Evolutionary conservation across 2,888 invertebrate genomes (phyloP).

Genomic region (Drosophila subquinaria): DNA sequence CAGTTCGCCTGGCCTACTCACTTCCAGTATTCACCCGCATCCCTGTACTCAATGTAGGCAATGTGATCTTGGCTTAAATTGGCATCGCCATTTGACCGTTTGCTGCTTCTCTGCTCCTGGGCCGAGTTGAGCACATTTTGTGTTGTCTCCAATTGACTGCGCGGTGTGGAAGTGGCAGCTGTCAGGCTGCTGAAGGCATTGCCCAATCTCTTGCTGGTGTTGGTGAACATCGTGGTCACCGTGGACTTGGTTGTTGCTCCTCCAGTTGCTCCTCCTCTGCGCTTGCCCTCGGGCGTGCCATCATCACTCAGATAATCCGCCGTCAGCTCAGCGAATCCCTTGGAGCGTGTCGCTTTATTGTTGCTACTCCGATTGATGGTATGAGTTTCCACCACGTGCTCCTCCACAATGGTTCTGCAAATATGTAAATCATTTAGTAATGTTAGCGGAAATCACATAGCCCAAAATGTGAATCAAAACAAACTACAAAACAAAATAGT

Average conservation of each 20-base stretch:
- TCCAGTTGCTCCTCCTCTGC: not conserved
- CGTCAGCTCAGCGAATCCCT: slow-evolving; percentile 71
- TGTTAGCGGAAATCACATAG: slow-evolving; percentile 42
- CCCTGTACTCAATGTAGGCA: slow-evolving; percentile 91
- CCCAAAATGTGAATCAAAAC: slow-evolving; percentile 64
- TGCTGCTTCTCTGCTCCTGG: slow-evolving; percentile 69
- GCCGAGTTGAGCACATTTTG: slow-evolving; percentile 81
- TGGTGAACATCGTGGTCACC: slow-evolving; percentile 51
- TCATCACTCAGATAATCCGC: slow-evolving; percentile 89
- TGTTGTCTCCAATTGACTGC: slow-evolving; percentile 76
- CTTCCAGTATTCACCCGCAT: slow-evolving; percentile 94
- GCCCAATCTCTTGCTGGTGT: slow-evolving; percentile 52
- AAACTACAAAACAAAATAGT: slow-evolving; percentile 44
- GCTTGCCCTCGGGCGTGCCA: slow-evolving; percentile 72
- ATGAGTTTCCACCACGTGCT: slow-evolving; percentile 77
- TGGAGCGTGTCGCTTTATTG: slow-evolving; percentile 49
- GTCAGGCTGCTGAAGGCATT: slow-evolving; percentile 39
- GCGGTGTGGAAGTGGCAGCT: slow-evolving; percentile 78
- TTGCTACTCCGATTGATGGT: slow-evolving; percentile 39
- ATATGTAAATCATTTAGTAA: slow-evolving; percentile 32
- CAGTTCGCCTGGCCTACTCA: slow-evolving; percentile 86
- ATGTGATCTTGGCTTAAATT: slow-evolving; percentile 86
- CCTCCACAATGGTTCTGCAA: slow-evolving; percentile 84
- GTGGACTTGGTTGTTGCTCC: slow-evolving; percentile 37
- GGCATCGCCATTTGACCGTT: slow-evolving; percentile 55